These are phyloP conservation scores for Lasioglossum zephyrum DNA, from an alignment of 2,888 invertebrate species.

Conservation along the genomic window DNA sequence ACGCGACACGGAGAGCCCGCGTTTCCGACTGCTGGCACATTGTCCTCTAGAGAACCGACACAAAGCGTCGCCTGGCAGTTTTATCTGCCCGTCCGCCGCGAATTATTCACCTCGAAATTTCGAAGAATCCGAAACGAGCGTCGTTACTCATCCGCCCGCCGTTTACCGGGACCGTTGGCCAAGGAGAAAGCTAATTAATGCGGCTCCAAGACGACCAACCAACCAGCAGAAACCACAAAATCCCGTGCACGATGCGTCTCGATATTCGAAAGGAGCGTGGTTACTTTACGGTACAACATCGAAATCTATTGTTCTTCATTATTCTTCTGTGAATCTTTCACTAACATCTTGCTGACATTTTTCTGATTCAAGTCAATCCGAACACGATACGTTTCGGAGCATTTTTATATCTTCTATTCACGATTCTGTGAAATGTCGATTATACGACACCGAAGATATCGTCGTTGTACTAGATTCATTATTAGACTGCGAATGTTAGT, in stretches of 20 bases:
- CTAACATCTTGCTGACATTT: not conserved
- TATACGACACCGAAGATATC: not conserved
- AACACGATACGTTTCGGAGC: not conserved
- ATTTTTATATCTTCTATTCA: not conserved
- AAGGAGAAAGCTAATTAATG: not conserved
- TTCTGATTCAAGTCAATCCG: not conserved
- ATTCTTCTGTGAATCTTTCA: not conserved
- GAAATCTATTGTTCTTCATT: not conserved
- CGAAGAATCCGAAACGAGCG: not conserved
- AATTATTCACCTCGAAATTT: conserved; percentile 18
- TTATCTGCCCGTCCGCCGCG: conserved; percentile 10
- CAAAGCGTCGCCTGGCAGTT: conserved; percentile 28
- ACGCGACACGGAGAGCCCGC: conserved; percentile 13
- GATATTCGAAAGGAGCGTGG: not conserved
- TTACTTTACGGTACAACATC: not conserved
- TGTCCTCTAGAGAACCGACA: conserved; percentile 2
- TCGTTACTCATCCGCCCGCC: not conserved
- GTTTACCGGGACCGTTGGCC: not conserved
- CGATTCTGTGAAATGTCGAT: not conserved
- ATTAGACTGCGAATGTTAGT: too few relatives aligned
- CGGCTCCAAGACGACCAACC: not conserved
- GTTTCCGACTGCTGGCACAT: conserved; percentile 24
- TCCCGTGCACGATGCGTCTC: not conserved
- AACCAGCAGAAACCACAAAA: not conserved
- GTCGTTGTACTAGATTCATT: too few relatives aligned